Evolutionary conservation across 2,797 vertebrate genomes (phyloP), one percentile per base, ranked within the genome.

Genomic region (Lycodopsis pacificus): DNA sequence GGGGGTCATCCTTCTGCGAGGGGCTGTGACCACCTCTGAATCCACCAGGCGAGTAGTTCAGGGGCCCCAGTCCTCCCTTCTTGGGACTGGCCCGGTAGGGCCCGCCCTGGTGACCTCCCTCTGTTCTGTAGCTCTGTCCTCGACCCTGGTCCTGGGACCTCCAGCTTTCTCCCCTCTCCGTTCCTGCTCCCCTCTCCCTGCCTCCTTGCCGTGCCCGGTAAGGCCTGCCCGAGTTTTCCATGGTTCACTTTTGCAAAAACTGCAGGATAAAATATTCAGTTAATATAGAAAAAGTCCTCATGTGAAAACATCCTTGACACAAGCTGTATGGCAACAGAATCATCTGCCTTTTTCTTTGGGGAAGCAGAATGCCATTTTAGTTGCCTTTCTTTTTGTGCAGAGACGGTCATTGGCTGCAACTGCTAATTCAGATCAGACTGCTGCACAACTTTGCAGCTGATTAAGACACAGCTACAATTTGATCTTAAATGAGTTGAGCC

Each of bases 141-240:
- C 88, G 93, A 66, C 90, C 92, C 36, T 93, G 94, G 73, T 96
- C 96, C 68, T 88, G 84, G 85, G 32, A 88, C 89, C 92, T 94
- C 95, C 95, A 95, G 63, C 86, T 91, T 58, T 96, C 94, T 3
- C 93, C 86, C 64, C 95, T 95, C 77, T 93, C 93, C 42, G 90
- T 22, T 9, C 90, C 90, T 2, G 87, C 61, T 65, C 92, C 95
- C 53, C 89, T 91, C 19, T 95, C 95, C 88, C 94, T 93, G 83
- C 83, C 86, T 0, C 87, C 77, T 78, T 94, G 94, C 88, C 94
- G 97, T 49, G 86, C 79, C 90, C 94, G 91, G 83, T 86, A 94
- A 81, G 93, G 72, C 88, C 95, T 96, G 85, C 93, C 86, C 13
- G 92, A 88, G 88, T 97, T 96, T 88, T 96, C 96, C 97, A 98